Evolutionary conservation across 2,797 vertebrate genomes (phyloP).

Genomic region (Novumbra hubbsi): DNA sequence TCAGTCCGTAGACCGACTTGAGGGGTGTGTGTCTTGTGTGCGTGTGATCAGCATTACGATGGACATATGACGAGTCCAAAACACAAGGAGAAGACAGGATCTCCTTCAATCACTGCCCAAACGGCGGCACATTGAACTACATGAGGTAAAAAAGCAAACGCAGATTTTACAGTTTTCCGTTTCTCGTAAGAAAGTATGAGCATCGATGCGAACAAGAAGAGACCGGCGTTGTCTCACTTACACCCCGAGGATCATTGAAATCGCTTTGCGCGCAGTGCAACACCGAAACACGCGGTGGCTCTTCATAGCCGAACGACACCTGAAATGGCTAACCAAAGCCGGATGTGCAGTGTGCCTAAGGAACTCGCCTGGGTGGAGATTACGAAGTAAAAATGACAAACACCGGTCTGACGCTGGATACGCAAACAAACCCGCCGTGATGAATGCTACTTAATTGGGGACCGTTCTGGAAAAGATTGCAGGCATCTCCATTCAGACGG

Average conservation of each 20-base stretch:
- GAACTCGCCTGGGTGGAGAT: slow-evolving; percentile 34
- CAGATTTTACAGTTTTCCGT: slow-evolving; percentile 47
- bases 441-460: slow-evolving; percentile 34
- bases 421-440: slow-evolving; percentile 38
- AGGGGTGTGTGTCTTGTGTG: slow-evolving; percentile 3
- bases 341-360: slow-evolving; percentile 16
- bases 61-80: slow-evolving; percentile 38
- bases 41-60: slow-evolving; percentile 41
- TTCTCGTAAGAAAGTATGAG: slow-evolving; percentile 36
- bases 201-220: neutral
- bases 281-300: neutral
- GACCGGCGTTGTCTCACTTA: slow-evolving; percentile 29
- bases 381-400: slow-evolving; percentile 35
- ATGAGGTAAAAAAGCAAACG: slow-evolving; percentile 54
- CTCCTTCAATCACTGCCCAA: slow-evolving; percentile 59
- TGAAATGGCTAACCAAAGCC: slow-evolving; percentile 38
- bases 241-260: slow-evolving; percentile 16
- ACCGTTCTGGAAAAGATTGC: slow-evolving; percentile 39
- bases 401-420: slow-evolving; percentile 32
- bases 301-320: too few relatives aligned
- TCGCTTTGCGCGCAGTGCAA: slow-evolving; percentile 16
- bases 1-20: slow-evolving; percentile 58
- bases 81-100: slow-evolving; percentile 61
- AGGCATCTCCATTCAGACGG: neutral
- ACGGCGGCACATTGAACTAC: slow-evolving; percentile 46